Conservation (phyloP, 1,140 invertebrate genomes). For the Heliconius nattereri region DNA sequence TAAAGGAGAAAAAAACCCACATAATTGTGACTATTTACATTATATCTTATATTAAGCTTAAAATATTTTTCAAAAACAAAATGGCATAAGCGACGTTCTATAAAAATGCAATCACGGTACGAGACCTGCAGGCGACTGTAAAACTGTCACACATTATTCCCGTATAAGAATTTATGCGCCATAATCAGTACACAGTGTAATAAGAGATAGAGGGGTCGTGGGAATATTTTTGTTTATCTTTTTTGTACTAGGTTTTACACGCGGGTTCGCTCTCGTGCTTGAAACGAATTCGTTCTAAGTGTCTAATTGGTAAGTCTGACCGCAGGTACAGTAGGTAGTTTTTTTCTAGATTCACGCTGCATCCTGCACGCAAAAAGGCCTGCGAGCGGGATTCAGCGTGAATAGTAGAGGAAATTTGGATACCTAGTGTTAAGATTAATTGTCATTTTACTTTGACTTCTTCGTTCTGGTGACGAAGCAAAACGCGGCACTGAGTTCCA, state of each 20-base stretch:
- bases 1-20: too few relatives aligned
- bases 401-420: too few relatives aligned
- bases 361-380: too few relatives aligned
- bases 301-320: not conserved
- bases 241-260: not conserved
- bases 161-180: conserved; percentile 19
- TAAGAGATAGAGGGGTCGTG: not conserved
- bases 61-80: not conserved
- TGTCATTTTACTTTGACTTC: too few relatives aligned
- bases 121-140: conserved; percentile 26
- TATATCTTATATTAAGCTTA: not conserved
- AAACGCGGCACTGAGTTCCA: too few relatives aligned
- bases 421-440: too few relatives aligned
- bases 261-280: not conserved
- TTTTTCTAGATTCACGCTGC: too few relatives aligned
- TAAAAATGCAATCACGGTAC: conserved; percentile 25
- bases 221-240: not conserved
- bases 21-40: not conserved
- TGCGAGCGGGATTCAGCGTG: too few relatives aligned
- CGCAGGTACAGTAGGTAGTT: too few relatives aligned
- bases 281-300: not conserved
- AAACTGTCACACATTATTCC: conserved; percentile 27
- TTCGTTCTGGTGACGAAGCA: too few relatives aligned
- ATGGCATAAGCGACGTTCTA: conserved; percentile 1
- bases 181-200: conserved; percentile 27